phyloP scores from a whole-genome alignment of 2,113 vertebrate species.

The Tetraodon nigroviridis region DNA sequence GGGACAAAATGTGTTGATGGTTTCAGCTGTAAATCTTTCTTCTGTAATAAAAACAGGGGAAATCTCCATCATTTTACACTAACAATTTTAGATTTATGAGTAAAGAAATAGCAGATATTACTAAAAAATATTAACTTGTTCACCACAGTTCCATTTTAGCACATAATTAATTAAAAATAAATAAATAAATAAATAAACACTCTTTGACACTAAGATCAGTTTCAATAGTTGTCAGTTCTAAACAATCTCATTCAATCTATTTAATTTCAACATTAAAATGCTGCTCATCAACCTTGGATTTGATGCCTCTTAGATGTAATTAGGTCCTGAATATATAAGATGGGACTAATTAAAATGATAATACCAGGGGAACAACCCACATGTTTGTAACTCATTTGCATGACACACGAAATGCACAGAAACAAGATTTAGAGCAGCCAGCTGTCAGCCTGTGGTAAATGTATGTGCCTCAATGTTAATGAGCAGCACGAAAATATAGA shows the following conservation, averaged over 20 bases:
- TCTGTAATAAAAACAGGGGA: neutral
- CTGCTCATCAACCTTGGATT: conserved; percentile 37
- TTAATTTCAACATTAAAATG: conserved; percentile 18
- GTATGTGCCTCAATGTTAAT: conserved; percentile 15
- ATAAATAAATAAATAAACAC: no score
- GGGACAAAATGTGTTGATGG: no score
- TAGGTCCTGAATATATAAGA: conserved; percentile 35
- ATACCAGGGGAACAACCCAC: conserved; percentile 24
- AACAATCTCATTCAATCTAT: conserved; percentile 23
- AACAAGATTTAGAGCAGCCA: conserved; percentile 22
- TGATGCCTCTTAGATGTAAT: conserved; percentile 33
- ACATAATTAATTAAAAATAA: neutral
- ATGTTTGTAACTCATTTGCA: conserved; percentile 39
- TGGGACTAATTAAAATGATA: conserved; percentile 55
- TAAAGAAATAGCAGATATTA: neutral
- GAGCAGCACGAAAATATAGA: conserved; percentile 10
- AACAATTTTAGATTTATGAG: no score
- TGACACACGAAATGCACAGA: conserved; percentile 21
- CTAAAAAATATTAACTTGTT: conserved; percentile 7
- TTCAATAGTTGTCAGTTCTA: conserved; percentile 13
- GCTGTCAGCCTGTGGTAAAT: conserved; percentile 19
- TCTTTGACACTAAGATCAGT: neutral
- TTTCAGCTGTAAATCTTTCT: conserved; percentile 19
- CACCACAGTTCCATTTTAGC: neutral
- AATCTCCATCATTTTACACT: no score